Base-by-base conservation (phyloP, 2,113 vertebrate species). In the Entomyzon cyanotis region DNA sequence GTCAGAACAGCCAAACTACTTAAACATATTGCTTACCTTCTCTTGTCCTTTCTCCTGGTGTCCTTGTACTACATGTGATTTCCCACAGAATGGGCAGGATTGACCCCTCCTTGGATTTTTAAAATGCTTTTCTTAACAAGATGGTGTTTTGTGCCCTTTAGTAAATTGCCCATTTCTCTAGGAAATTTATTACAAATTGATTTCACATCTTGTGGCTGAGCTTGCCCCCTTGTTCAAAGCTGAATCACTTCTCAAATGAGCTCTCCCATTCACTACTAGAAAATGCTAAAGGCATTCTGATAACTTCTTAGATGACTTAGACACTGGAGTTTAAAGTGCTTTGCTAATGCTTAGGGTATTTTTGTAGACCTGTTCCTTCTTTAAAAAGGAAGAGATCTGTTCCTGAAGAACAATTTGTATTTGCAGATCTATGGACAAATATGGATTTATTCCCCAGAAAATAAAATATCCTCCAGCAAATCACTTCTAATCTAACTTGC, bases 161-260 rank as follows among this genome's bases (percentile, higher is more conserved):
- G 35, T 64, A 79, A 79, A 87, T 83, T 87, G n/a, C 22, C 53
- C 23, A 49, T 93, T 90, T 79, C 65, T 93, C 41, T 60, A 87
- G 37, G 25, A 91, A 94, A 93, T 95, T 79, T 93, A 89, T 87
- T 91, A 60, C 2, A 1, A 76, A 91, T 85, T 93, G 74, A 87
- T 94, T 94, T 94, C 85, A 90, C 22, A 71, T 82, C 65, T 85
- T 87, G 53, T 73, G 58, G 6, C 59, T 83, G 65, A 55, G 44
- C 75, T 93, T 82, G 33, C 27, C 28, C 81, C 30, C 50, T 76
- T 60, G 28, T 60, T 90, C 82, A 78, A 68, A 82, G 65, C 44
- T 59, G 76, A 84, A 74, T 81, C 56, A 21, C 80, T 75, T 30
- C 60, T 68, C 63, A 94, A 53, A 80, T 53, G 44, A 64, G 20